Base-by-base conservation (phyloP, 2,888 invertebrate species). In the Zeuzera pyrina region DNA sequence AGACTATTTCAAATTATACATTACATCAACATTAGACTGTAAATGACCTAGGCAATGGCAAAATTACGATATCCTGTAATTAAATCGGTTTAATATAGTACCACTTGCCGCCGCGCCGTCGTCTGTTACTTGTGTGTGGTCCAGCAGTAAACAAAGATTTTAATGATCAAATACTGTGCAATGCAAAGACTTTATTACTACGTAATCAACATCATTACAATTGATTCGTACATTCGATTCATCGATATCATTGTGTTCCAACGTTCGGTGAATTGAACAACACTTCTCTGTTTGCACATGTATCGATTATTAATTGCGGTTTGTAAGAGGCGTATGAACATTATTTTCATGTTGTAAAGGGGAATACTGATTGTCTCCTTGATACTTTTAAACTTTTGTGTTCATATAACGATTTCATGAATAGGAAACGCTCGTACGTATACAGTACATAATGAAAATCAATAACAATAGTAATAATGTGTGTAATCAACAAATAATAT, bases 21-120 rank as follows among this genome's bases (percentile, higher is more conserved):
- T n/a, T n/a, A n/a, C n/a, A n/a, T n/a, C n/a, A n/a, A n/a, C n/a
- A n/a, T n/a, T n/a, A n/a, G n/a, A n/a, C n/a, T n/a, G n/a, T n/a
- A n/a, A n/a, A n/a, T n/a, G n/a, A n/a, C n/a, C n/a, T n/a, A n/a
- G n/a, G n/a, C n/a, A n/a, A n/a, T n/a, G n/a, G n/a, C n/a, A n/a
- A n/a, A n/a, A 72, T 71, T 67, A 63, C 69, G 67, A 74, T 77
- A 73, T 79, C 78, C 76, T 74, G 78, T 76, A 71, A 72, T 77
- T 60, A 74, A 76, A 69, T 62, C 56, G 47, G 58, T 44, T 59
- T 69, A 74, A 19, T 19, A 8, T 19, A 19, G 19, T 6, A 19
- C 19, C 5, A 8, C 19, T 19, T 58, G 73, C 73, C 70, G 72
- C 72, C 71, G 42, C 32, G 40, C 42, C 61, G 60, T 65, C 49